Percentiles rank a stretch among this genome's conserved stretches.
Evolutionary conservation across 2,888 invertebrate genomes (phyloP).

Genomic region (Ormyrus pomaceus): DNA sequence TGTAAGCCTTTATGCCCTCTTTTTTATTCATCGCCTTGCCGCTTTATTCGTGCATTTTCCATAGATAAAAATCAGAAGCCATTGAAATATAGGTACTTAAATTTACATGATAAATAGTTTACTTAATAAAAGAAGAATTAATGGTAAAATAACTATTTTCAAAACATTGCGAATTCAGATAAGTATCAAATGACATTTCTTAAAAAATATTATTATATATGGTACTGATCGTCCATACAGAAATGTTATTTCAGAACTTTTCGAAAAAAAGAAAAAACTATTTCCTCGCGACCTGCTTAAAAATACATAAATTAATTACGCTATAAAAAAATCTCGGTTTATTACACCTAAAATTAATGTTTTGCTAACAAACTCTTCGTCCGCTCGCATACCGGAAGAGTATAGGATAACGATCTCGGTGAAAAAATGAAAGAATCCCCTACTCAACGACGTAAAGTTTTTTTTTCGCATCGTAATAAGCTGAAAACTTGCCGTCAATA

Average conservation of each 20-base stretch:
- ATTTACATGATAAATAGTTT: too few species aligned
- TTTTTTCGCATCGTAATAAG: conserved; percentile 19
- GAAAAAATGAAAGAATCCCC: not conserved
- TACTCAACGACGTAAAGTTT: not conserved
- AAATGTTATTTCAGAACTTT: not conserved
- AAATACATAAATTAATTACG: conserved; percentile 35
- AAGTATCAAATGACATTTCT: too few species aligned
- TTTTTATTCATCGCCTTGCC: not conserved
- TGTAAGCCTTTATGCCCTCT: not conserved
- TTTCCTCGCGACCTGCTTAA: conserved; percentile 26
- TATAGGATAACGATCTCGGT: conserved; percentile 28
- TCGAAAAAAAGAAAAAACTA: conserved; percentile 11
- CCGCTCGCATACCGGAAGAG: conserved; percentile 3
- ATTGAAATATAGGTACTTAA: too few species aligned
- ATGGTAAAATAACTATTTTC: too few species aligned
- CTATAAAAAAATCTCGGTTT: conserved; percentile 12
- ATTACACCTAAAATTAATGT: conserved; percentile 33
- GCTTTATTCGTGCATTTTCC: not conserved
- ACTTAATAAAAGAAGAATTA: too few species aligned
- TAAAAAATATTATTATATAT: too few species aligned
- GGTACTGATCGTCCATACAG: too few species aligned
- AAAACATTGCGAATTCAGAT: too few species aligned
- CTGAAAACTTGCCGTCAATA: not conserved
- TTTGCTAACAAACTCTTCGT: not conserved
- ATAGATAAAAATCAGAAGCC: too few species aligned